Evolutionary conservation across 2,797 vertebrate species (phyloP).

Genomic region (Coregonus ussuriensis): DNA sequence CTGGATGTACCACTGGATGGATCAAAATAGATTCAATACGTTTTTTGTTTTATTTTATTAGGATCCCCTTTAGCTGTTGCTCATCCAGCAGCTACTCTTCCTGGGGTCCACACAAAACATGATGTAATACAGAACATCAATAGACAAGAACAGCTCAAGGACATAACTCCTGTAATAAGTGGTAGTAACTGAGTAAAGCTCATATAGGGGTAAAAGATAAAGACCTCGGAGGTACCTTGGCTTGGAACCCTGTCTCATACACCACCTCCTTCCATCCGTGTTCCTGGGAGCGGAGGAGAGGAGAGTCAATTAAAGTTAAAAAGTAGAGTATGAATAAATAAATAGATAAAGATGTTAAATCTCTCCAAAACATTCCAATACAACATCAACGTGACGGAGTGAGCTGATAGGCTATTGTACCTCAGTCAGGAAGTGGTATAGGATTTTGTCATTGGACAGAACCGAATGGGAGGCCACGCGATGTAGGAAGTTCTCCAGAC

Average conservation of each 20-base stretch:
- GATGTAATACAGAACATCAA: no score
- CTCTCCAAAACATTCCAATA: not conserved
- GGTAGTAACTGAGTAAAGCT: not conserved
- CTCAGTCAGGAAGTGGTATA: conserved; percentile 90
- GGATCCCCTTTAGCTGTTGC: no score
- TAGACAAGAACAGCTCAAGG: no score
- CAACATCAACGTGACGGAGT: not conserved
- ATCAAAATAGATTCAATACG: not conserved
- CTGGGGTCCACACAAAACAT: no score
- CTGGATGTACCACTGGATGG: conserved; percentile 1
- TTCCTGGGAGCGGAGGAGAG: conserved; percentile 77
- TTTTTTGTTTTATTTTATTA: not conserved
- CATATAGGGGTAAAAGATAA: not conserved
- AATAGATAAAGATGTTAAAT: no score
- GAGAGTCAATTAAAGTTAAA: not conserved
- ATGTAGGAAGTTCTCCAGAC: conserved; percentile 93
- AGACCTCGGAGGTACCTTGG: conserved; percentile 80
- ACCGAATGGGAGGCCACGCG: conserved; percentile 89
- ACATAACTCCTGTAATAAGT: not conserved
- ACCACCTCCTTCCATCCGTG: conserved; percentile 91
- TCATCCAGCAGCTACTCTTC: no score
- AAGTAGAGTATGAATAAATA: no score
- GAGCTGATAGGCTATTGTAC: conserved; percentile 57
- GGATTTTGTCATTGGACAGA: conserved; percentile 88
- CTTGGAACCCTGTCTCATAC: conserved; percentile 91